These are phyloP conservation scores for Ectobius pallidus DNA, from an alignment of 2,888 invertebrate species.

Conservation along the genomic window DNA sequence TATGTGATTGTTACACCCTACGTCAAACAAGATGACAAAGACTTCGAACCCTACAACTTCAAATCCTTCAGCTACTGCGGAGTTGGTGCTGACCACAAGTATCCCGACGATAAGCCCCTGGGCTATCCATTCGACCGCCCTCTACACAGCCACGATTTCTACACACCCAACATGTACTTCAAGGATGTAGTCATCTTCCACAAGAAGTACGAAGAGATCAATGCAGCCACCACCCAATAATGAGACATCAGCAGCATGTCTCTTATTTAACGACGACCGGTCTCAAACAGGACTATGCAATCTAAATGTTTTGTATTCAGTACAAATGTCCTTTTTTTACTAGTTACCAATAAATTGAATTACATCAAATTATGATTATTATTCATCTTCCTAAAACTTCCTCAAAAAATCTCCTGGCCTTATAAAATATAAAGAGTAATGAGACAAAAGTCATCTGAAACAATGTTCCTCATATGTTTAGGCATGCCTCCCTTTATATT, in stretches of 20 bases:
- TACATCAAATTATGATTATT: too few relatives aligned
- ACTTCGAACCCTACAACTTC: conserved; percentile 59
- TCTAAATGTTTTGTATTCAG: neutral
- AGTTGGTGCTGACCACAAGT: conserved; percentile 51
- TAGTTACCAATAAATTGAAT: conserved; percentile 11
- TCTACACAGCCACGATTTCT: conserved; percentile 50
- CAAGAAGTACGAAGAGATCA: conserved; percentile 50
- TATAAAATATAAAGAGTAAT: too few relatives aligned
- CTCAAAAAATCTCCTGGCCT: too few relatives aligned
- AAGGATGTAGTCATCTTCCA: conserved; percentile 67
- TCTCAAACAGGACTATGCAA: neutral
- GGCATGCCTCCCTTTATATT: too few relatives aligned
- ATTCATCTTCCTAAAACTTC: too few relatives aligned
- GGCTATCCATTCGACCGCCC: conserved; percentile 67
- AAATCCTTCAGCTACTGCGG: conserved; percentile 56
- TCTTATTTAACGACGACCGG: neutral
- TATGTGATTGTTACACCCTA: conserved; percentile 67
- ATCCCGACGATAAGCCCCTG: conserved; percentile 60
- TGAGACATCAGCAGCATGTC: neutral
- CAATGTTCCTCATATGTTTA: too few relatives aligned
- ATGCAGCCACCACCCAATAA: conserved; percentile 18
- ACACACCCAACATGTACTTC: conserved; percentile 65
- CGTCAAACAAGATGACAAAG: conserved; percentile 54
- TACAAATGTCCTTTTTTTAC: conserved; percentile 4
- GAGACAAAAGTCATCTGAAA: too few relatives aligned